These are phyloP conservation scores for Notothenia rossii DNA, from an alignment of 2,113 vertebrate species.

Conservation along the genomic window DNA sequence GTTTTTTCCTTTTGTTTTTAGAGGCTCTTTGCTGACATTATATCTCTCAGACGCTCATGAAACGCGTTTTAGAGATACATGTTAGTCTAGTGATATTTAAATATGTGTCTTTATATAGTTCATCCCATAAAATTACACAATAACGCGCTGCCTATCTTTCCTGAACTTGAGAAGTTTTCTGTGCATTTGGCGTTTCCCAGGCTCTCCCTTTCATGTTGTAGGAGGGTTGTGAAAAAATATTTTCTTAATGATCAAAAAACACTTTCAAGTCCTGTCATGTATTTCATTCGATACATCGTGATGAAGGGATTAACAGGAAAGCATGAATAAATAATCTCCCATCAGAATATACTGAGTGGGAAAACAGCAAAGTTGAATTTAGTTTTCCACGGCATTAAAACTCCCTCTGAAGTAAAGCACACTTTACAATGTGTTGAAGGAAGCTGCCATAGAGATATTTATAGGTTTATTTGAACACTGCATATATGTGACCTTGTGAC, in stretches of 20 bases:
- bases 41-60: not conserved
- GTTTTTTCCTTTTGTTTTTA: not conserved
- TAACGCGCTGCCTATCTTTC: not conserved
- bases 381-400: not conserved
- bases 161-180: not conserved
- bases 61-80: not conserved
- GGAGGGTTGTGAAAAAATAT: not conserved
- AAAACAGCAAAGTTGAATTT: constrained; percentile 1
- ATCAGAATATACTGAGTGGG: not conserved
- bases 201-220: not conserved
- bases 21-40: not conserved
- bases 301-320: constrained; percentile 28
- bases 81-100: not conserved
- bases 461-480: not conserved
- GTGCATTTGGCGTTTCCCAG: constrained; percentile 20
- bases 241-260: constrained; percentile 33
- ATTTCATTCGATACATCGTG: constrained; percentile 23
- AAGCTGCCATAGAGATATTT: not conserved
- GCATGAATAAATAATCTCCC: constrained; percentile 46
- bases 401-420: not conserved
- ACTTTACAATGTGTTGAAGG: not conserved
- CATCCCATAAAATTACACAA: not conserved
- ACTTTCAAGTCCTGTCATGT: constrained; percentile 24
- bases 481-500: not conserved
- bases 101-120: not conserved